Conservation (phyloP, 2,888 invertebrate species). For the Mesodorylaimus sp. region DNA sequence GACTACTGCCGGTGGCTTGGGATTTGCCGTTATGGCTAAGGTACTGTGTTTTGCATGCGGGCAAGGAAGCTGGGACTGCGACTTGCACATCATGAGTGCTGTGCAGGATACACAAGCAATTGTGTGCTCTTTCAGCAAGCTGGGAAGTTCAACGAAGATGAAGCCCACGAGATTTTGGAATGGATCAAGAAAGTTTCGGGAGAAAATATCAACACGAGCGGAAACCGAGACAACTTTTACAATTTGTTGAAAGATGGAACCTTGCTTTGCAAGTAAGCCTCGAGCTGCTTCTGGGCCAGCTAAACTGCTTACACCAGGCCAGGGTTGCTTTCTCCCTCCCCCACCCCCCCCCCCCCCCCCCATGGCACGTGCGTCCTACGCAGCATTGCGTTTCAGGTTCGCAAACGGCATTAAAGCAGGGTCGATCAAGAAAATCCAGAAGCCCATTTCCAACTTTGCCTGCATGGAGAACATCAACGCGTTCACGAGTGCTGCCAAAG, state of each 20-base stretch:
- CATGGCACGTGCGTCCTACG: no score
- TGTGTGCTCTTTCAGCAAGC: slow-evolving; percentile 75
- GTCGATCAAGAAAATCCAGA: slow-evolving; percentile 74
- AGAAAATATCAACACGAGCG: slow-evolving; percentile 57
- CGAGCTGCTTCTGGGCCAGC: no score
- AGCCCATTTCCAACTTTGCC: slow-evolving; percentile 76
- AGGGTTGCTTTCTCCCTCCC: no score
- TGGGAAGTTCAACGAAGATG: slow-evolving; percentile 85
- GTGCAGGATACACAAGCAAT: no score
- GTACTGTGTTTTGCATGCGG: no score
- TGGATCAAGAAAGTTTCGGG: slow-evolving; percentile 74
- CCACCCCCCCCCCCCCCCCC: no score
- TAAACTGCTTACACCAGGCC: no score
- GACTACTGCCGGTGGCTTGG: no score
- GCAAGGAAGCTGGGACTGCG: no score
- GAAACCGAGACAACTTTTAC: slow-evolving; percentile 81
- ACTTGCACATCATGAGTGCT: no score
- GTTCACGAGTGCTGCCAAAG: slow-evolving; percentile 65
- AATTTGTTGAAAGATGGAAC: slow-evolving; percentile 71
- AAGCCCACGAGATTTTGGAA: slow-evolving; percentile 73
- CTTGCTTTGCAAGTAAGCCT: slow-evolving; percentile 68
- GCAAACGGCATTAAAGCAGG: slow-evolving; percentile 67
- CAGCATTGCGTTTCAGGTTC: slow-evolving; percentile 51
- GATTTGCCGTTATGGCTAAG: no score
- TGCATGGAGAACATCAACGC: slow-evolving; percentile 97